Base-by-base conservation (phyloP, 2,113 vertebrate species). In the Phodopus roborovskii region DNA sequence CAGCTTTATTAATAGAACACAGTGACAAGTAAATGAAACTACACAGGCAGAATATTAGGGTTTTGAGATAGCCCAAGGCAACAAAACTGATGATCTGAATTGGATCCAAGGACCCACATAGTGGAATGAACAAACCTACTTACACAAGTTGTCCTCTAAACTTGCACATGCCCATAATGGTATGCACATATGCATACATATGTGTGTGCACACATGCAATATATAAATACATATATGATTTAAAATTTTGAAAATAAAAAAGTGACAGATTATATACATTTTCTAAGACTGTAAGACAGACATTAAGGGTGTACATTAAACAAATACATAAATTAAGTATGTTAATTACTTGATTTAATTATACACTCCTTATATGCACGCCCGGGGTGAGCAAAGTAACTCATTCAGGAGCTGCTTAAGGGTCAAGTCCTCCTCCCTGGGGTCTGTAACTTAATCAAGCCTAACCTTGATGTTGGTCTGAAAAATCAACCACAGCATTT, bases 291-390 rank as follows among this genome's bases (percentile, higher is more conserved):
- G 0, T 70, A 39, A 90, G 56, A 74, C 22, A 89, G 60, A 28
- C 10, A 70, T 79, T 83, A 81, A 84, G 22, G 45, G 30, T 45
- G 91, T 45, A 68, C 20, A 78, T 73, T 85, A 95, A 93, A 92
- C 64, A 92, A 89, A 92, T n/a, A 88, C 28, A 48, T 90, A 83
- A 91, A 95, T 92, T 92, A 93, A 95, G 36, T 56, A 92, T 70
- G 93, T 90, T 84, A 92, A 93, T 93, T 88, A 93, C 45, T 71
- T 66, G 88, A 84, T 96, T 79, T 83, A 68, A 96, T 95, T 91
- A 68, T 62, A 24, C 26, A 62, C 74, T 94, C 42, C 68, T 79
- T 74, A 86, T 16, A 68, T 64, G 33, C 48, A 28, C 70, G 93
- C 82, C 88, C 74, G 39, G 81, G 77, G n/a, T 64, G 33, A 86